Percentiles rank a stretch among this genome's conserved stretches.
Evolutionary conservation across 2,888 invertebrate species (phyloP).

Genomic region (Tipula helvola): DNA sequence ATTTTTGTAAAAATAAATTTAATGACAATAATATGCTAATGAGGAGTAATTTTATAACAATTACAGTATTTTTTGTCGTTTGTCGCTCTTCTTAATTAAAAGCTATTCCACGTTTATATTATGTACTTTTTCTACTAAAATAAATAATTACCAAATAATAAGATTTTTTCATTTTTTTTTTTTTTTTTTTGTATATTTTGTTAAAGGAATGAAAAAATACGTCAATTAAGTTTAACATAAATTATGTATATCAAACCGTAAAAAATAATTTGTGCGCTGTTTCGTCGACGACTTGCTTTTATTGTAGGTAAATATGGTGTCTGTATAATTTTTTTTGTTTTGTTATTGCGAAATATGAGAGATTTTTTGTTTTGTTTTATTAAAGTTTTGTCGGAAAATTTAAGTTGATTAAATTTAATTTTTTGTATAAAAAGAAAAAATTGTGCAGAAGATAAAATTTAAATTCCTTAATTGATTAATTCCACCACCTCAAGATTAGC

Average conservation of each 20-base stretch:
- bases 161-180: background rate
- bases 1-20: background rate
- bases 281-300: background rate
- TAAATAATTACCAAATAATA: conserved; percentile 4
- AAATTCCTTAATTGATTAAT: too few relatives aligned
- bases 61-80: background rate
- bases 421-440: too few relatives aligned
- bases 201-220: background rate
- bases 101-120: background rate
- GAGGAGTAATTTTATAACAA: conserved; percentile 4
- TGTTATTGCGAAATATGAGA: too few relatives aligned
- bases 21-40: background rate
- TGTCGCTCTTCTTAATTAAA: background rate
- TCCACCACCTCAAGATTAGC: too few relatives aligned
- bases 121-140: background rate
- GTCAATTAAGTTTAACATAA: background rate
- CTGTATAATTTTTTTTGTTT: background rate
- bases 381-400: too few relatives aligned
- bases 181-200: background rate
- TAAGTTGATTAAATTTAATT: too few relatives aligned
- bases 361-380: too few relatives aligned
- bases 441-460: too few relatives aligned
- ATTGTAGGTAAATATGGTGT: background rate
- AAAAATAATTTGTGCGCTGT: background rate
- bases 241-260: background rate